Base-by-base conservation (phyloP, 2,888 invertebrate species). In the Neria commutata region DNA sequence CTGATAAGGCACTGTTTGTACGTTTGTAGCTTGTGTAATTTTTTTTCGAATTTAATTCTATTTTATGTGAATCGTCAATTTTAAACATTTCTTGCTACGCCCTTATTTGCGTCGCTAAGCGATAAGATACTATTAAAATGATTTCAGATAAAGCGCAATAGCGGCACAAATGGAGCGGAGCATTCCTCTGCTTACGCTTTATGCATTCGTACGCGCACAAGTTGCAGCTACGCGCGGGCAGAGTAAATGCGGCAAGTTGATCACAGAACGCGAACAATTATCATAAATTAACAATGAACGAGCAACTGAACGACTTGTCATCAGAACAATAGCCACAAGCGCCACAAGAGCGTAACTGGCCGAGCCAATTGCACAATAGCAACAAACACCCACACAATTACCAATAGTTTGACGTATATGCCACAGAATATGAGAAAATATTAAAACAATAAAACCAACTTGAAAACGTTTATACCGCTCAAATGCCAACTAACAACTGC, bases 401-500 rank as follows among this genome's bases (percentile, higher is more conserved):
- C 17, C n/a, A 53, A 34, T 24, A 46, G 11, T 29, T 14, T 26
- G 19, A 26, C 6, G 17, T 25, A 53, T 19, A 42, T 33, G 29
- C 24, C 24, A 42, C n/a, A 34, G 37, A 37, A 21, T 16, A 48
- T 3, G 11, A 25, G 17, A 26, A 48, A 29, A 29, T 6, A 49
- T n/a, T 17, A 42, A 23, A 40, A 42, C 24, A 24, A 16, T 40
- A 37, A 42, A 6, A 21, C 14, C 5, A 14, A 14, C 37, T 5
- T 37, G 37, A 14, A 10, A 42, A 24, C 17, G 49, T 56, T 49
- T 40, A 56, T 58, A 57, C 49, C 61, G 62, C 47, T 51, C 62
- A 54, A 67, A 53, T 64, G 63, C 65, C 66, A 62, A 65, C 65
- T 65, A 67, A 65, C 70, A 71, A 69, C 71, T 72, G 70, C 68